Conservation (phyloP, 64 coral and sea anemone genomes). For the Montipora cactus region DNA sequence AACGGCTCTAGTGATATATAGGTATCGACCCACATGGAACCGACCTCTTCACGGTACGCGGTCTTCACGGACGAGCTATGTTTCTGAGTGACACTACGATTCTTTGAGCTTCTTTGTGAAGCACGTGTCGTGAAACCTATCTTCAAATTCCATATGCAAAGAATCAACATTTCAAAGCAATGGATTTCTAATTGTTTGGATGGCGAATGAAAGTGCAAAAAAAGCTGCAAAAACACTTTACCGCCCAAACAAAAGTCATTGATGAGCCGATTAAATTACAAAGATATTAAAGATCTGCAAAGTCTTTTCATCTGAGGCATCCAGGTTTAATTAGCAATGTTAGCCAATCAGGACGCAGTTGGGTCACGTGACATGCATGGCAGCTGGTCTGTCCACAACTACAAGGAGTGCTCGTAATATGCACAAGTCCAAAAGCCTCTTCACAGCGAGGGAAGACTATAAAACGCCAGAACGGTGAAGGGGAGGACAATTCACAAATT, state of each 20-base stretch:
- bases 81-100: not conserved
- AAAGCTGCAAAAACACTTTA: constrained; percentile 98
- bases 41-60: not conserved
- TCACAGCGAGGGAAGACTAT: constrained; percentile 69
- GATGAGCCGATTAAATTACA: constrained; percentile 91
- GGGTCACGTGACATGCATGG: constrained; percentile 76
- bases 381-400: constrained; percentile 91
- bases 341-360: constrained; percentile 63
- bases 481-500: constrained; percentile 58
- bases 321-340: constrained; percentile 71
- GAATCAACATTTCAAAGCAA: constrained; percentile 92
- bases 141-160: constrained; percentile 65
- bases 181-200: constrained; percentile 84
- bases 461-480: constrained; percentile 68
- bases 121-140: constrained; percentile 81
- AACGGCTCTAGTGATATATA: not conserved
- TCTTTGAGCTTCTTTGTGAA: constrained; percentile 26
- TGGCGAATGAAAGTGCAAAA: constrained; percentile 90
- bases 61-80: not conserved
- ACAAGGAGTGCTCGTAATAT: constrained; percentile 43
- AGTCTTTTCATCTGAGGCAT: constrained; percentile 76
- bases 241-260: constrained; percentile 98
- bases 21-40: not conserved
- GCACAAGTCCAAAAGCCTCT: constrained; percentile 86
- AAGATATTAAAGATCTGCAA: constrained; percentile 66